A percentile compares a stretch with the other conserved stretches of the same genome.
These are phyloP conservation scores for Onthophagus sagittarius DNA, from an alignment of 2,888 invertebrate species.

Conservation along the genomic window DNA sequence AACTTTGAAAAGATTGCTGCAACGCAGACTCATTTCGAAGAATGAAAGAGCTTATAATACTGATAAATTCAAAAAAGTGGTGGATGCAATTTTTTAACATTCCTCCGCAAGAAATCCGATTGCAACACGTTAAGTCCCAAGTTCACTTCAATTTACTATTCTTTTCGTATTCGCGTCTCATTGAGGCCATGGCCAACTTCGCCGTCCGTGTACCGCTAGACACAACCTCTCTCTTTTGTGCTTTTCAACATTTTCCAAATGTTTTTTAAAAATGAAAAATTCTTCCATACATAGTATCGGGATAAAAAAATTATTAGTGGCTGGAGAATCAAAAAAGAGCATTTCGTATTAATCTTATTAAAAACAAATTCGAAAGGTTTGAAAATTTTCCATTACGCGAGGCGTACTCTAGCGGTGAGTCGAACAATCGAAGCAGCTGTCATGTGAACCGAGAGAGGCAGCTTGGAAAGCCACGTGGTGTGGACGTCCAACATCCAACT, in stretches of 20 bases:
- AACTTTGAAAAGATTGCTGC: too few relatives aligned
- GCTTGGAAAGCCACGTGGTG: conserved; percentile 27
- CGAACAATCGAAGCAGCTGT: conserved; percentile 21
- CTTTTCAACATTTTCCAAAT: neutral
- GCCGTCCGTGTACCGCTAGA: conserved; percentile 1
- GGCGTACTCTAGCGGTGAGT: neutral
- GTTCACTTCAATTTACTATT: conserved; percentile 17
- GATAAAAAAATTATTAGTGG: too few relatives aligned
- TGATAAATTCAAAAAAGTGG: neutral
- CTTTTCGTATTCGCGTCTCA: conserved; percentile 17
- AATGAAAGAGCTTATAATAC: too few relatives aligned
- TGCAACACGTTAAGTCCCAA: conserved; percentile 6
- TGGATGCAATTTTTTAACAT: neutral
- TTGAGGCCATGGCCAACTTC: conserved; percentile 28
- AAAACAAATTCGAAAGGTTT: neutral
- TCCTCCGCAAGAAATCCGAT: neutral
- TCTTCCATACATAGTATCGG: too few relatives aligned
- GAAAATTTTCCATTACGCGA: neutral
- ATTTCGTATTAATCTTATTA: neutral
- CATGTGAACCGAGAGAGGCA: conserved; percentile 24
- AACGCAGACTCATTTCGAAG: too few relatives aligned
- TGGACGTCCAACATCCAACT: conserved; percentile 26
- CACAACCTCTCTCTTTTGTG: neutral
- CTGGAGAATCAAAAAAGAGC: too few relatives aligned
- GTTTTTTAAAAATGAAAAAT: neutral